Evolutionary conservation across 2,888 invertebrate genomes (phyloP), one percentile per base, ranked within the genome.

Genomic region (Sphaeridia pumilis): DNA sequence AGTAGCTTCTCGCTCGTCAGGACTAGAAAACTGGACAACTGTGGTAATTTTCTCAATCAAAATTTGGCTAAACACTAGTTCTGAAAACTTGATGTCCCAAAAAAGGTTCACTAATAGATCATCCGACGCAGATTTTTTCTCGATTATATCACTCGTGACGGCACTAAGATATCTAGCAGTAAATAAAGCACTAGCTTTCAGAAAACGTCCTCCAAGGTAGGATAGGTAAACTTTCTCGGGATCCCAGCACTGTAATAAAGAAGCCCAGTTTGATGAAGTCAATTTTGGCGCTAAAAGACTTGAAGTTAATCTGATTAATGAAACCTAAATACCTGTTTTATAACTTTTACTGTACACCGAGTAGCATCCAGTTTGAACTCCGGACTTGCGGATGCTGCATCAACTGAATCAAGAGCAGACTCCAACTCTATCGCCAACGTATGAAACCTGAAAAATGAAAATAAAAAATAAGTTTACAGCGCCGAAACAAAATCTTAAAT

Each of bases 341-440:
- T 46, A n/a, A 63, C 58, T 44, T 59, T 61, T 14, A 64, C 54
- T 31, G 63, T 50, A 10, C 61, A 56, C 38, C 61, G 41, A 2
- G 62, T 58, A 25, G 56, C 52, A 43, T 62, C 62, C 14, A 62
- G 48, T 38, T 64, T 64, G 36, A 60, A 64, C 42, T 64, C 64
- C 7, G 55, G 28, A 45, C 47, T 63, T 43, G 55, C 46, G 46
- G 60, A 61, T 2, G 59, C 41, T 17, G 56, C 42, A 7, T 51
- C 48, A 4, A 61, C 34, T 21, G 55, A 56, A 5, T 74, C 69
- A 43, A 76, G 66, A n/a, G 73, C 69, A 43, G 68, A 70, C 68
- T 79, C 79, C 59, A 79, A 71, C 36, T 71, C 73, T 62, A 84
- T 84, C 49, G 87, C 89, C 68, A 94, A 87, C 73, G 92, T 88